These are phyloP conservation scores for Cheiracanthium punctorium DNA, from an alignment of 2,888 invertebrate genomes.

Conservation along the genomic window DNA sequence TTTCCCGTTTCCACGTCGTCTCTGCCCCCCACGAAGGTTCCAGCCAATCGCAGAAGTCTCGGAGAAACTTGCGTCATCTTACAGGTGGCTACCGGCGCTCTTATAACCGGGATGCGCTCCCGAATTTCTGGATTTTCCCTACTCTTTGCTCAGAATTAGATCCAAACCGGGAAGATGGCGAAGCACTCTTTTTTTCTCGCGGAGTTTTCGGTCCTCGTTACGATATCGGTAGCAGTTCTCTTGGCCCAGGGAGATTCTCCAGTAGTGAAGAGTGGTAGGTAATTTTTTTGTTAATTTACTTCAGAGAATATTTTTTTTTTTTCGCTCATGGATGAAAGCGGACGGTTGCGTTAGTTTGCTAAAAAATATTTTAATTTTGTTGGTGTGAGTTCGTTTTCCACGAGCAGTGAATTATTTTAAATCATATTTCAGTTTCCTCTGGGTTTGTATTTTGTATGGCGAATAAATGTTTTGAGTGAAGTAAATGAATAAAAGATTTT, in stretches of 20 bases:
- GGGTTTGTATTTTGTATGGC: no score
- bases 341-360: no score
- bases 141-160: background rate
- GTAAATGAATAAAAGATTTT: no score
- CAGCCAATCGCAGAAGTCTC: background rate
- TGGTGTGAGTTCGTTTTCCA: no score
- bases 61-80: conserved; percentile 17
- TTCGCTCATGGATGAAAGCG: no score
- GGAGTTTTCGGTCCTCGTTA: background rate
- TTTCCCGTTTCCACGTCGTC: background rate
- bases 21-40: background rate
- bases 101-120: background rate
- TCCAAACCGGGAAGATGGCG: background rate
- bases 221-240: background rate
- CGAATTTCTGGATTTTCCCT: background rate
- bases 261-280: background rate
- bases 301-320: no score
- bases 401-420: no score
- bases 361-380: no score
- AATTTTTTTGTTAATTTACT: background rate
- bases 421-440: no score
- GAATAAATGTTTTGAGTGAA: no score
- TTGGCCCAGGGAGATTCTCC: background rate
- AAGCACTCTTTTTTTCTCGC: background rate
- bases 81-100: background rate